Base-by-base conservation (phyloP, 2,888 invertebrate species). In the Heliconius ethilla region DNA sequence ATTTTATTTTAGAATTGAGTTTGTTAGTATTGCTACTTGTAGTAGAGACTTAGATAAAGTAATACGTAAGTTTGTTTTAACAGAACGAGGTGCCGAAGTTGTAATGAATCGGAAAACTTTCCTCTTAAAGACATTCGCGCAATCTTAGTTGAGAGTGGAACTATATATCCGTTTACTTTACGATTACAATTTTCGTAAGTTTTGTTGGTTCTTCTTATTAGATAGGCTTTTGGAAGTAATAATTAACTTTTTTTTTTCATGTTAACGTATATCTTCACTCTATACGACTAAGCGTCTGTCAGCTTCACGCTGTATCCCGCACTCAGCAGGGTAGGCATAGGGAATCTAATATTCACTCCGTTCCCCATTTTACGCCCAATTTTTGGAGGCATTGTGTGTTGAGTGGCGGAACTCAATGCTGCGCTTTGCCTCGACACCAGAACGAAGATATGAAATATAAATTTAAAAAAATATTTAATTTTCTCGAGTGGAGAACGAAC, bases 31-130 rank as follows among this genome's bases (percentile, higher is more conserved):
- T 72, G 51, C 65, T 55, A 55, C 62, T 18, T 72, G 55, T 72
- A 51, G 11, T 45, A 74, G 40, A 65, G 66, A 66, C 66, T 77
- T 73, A 79, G 79, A 82, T 82, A 79, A 78, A 81, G 78, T 79
- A 77, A 76, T 79, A 70, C 74, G 75, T 78, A 79, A 80, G 80
- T 79, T 75, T 76, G 63, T 76, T 81, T 72, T 79, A 74, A 79
- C 81, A 82, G 78, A 82, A 82, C 82, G 81, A 83, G 82, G 82
- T 84, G 83, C 79, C 81, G 81, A 87, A 87, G 82, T 87, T 85
- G 85, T 86, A 88, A 89, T 87, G 86, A 89, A 88, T 87, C 85
- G 85, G 84, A 84, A 84, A 87, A 88, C 82, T 89, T 88, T 81
- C 63, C 82, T 81, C 83, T 82, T 82, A 85, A 85, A 86, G 83